Conservation (phyloP, 2,113 vertebrate species). For the Salvator merianae region DNA sequence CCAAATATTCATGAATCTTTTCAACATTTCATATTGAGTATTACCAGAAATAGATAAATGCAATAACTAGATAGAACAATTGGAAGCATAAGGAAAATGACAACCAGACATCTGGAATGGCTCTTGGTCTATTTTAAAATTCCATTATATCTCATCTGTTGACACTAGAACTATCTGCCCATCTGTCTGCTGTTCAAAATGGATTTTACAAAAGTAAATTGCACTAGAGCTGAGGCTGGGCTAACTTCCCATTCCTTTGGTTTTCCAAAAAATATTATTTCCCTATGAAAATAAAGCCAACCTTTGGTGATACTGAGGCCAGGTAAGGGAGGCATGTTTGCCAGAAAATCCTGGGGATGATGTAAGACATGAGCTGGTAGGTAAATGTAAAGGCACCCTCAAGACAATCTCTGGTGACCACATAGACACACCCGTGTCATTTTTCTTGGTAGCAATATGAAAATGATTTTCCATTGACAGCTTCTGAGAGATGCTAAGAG, state of each 20-base stretch:
- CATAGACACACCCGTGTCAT: no score
- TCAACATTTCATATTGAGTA: constrained; percentile 15
- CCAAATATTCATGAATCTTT: neutral
- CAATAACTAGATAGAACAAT: constrained; percentile 4
- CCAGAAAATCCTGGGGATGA: neutral
- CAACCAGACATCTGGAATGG: constrained; percentile 17
- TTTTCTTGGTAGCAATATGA: no score
- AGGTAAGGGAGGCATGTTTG: neutral
- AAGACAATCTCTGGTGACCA: no score
- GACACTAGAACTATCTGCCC: neutral
- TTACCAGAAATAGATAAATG: constrained; percentile 25
- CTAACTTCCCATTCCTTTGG: neutral
- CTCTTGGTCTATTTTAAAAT: constrained; percentile 7
- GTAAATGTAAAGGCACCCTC: neutral
- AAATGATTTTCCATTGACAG: no score
- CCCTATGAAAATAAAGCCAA: neutral
- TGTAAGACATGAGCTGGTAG: neutral
- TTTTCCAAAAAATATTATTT: neutral
- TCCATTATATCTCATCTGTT: constrained; percentile 4
- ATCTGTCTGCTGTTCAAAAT: constrained; percentile 13
- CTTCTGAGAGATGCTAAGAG: no score
- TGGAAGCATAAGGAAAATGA: constrained; percentile 14
- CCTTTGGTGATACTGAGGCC: neutral
- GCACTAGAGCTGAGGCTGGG: neutral
- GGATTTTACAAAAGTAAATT: constrained; percentile 10